Evolutionary conservation across 1,140 invertebrate genomes (phyloP), one percentile per base, ranked within the genome.

Genomic region (Platyscapa corneri): DNA sequence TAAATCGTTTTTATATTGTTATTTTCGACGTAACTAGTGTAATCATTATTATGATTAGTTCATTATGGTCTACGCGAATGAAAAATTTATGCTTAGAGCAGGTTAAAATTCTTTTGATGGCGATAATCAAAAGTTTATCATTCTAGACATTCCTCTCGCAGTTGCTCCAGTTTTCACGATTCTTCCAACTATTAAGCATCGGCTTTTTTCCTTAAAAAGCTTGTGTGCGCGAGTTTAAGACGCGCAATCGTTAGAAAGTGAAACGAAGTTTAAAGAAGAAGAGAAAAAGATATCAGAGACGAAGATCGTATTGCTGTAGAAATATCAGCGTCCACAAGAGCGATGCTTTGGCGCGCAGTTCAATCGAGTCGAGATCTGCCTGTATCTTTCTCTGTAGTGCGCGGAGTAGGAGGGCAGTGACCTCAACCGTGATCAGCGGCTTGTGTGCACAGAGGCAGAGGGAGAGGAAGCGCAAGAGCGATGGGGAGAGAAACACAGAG

Each of bases 381-480:
- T 46, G 32, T 42, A 60, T 53, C 65, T 49, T 42, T 34, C 64
- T 70, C 39, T 27, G 18, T 3, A 8, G 32, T 53, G 14, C 37
- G 32, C 34, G 46, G 80, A 72, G 46, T 65, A 74, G 32, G 23
- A 32, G 80, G 56, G 46, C 67, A 74, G 30, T 82, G 80, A 82
- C 80, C 80, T 49, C 80, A 56, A 82, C 49, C 65, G 14, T 49
- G 32, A 56, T 82, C 80, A 32, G 65, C 39, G 39, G 1, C 74
- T 30, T 3, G 42, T 39, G 7, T 20, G 53, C 53, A 78, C 53
- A 64, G n/a, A 39, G 46, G 12, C 27, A 5, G 0, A 60, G n/a
- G 14, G 42, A 30, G n/a, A 53, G n/a, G 5, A 16, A 72, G 37
- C 16, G 27, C 30, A 2, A 42, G 27, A 67, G 34, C n/a, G 49